Percentiles rank a stretch among this genome's conserved stretches.
phyloP scores from a whole-genome alignment of 2,797 vertebrate species.

The Pogoniulus pusillus region DNA sequence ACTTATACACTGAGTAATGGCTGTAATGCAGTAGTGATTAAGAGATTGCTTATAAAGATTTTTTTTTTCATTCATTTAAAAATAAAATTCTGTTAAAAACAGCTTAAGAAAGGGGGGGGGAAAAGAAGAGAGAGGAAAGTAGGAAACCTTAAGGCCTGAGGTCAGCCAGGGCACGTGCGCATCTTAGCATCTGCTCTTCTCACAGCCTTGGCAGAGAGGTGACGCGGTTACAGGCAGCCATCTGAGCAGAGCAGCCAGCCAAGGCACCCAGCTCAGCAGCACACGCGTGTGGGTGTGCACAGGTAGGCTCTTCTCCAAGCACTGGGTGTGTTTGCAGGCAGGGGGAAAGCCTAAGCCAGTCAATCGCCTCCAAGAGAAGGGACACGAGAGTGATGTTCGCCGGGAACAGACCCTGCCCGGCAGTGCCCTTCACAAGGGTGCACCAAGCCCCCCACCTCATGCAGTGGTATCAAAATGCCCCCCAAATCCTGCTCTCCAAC shows the following conservation, averaged over 20 bases:
- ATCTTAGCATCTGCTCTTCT: constrained; percentile 53
- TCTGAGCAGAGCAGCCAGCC: constrained; percentile 15
- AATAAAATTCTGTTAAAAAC: constrained; percentile 80
- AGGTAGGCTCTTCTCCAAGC: background rate
- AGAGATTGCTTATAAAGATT: constrained; percentile 69
- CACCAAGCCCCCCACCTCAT: background rate
- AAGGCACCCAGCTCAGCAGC: background rate
- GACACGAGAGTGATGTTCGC: background rate
- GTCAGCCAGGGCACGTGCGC: constrained; percentile 28
- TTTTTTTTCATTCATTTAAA: constrained; percentile 73
- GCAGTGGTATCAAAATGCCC: background rate
- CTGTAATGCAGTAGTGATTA: constrained; percentile 72
- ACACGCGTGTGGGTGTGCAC: background rate
- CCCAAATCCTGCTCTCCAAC: background rate
- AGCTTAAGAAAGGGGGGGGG: background rate
- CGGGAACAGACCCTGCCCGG: background rate
- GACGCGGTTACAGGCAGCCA: constrained; percentile 25
- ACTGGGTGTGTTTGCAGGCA: background rate
- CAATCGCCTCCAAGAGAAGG: background rate
- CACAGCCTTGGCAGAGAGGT: constrained; percentile 59
- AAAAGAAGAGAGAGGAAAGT: background rate
- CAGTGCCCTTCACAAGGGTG: background rate
- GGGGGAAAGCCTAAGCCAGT: background rate
- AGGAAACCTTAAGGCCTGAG: constrained; percentile 59
- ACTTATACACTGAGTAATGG: constrained; percentile 74